Conservation (phyloP, 2,113 vertebrate genomes). For the Isurus oxyrinchus region DNA sequence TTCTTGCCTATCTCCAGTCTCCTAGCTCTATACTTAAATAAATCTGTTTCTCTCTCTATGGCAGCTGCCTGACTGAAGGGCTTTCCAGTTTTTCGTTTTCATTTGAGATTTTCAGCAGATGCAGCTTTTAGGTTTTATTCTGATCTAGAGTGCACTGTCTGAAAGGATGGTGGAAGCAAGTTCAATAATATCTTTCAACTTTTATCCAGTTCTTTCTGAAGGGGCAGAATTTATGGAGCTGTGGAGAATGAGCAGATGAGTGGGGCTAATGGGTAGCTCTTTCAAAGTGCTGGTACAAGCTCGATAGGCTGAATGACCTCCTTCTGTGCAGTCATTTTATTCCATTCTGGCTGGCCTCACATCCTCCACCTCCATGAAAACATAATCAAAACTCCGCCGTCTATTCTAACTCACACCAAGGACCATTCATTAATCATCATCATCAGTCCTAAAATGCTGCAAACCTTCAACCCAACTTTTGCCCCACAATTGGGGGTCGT, state of each 20-base stretch:
- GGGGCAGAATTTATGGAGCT: background rate
- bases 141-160: background rate
- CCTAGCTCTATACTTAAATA: no score
- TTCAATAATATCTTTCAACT: no score
- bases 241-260: no score
- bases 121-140: background rate
- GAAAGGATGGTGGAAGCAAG: no score
- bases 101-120: background rate
- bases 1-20: no score
- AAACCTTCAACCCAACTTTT: background rate
- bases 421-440: background rate
- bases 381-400: background rate
- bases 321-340: background rate
- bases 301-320: no score
- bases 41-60: background rate
- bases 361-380: background rate
- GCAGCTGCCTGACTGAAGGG: no score
- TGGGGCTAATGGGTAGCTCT: no score
- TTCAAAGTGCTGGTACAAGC: no score
- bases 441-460: background rate
- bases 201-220: no score
- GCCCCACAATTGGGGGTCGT: background rate
- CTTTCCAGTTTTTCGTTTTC: background rate
- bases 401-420: background rate
- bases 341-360: no score